A percentile compares a stretch with the other conserved stretches of the same genome.
phyloP scores from a whole-genome alignment of 2,797 vertebrate genomes.

The Sebastes dallii region DNA sequence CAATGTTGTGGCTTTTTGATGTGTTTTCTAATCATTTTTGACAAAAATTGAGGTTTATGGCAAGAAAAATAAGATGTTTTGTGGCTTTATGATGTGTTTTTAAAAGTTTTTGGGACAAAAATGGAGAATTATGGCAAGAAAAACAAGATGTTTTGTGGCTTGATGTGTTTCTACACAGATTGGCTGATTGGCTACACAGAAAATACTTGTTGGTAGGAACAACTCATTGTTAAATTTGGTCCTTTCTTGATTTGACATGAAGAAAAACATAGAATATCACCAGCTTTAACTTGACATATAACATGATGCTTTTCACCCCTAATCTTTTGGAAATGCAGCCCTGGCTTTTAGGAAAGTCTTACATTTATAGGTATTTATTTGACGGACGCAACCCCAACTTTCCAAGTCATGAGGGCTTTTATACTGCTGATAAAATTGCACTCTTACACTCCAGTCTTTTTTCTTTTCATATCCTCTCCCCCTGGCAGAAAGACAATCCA shows the following conservation, averaged over 20 bases:
- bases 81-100: too few relatives aligned
- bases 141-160: too few relatives aligned
- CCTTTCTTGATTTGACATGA: neutral
- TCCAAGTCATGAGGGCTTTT: neutral
- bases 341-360: neutral
- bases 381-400: neutral
- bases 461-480: neutral
- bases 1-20: too few relatives aligned
- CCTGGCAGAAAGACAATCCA: slow-evolving; percentile 74
- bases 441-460: neutral
- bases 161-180: neutral
- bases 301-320: neutral
- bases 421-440: neutral
- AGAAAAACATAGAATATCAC: neutral
- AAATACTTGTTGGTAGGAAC: neutral
- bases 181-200: neutral
- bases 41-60: neutral
- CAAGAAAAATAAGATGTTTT: too few relatives aligned
- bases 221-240: neutral
- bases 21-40: too few relatives aligned
- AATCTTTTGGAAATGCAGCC: neutral
- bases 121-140: neutral
- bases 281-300: neutral
- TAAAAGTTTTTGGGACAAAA: neutral
- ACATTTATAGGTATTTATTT: neutral